Percentiles rank a stretch among this genome's conserved stretches.
These are phyloP conservation scores for Diabrotica virgifera DNA, from an alignment of 1,140 invertebrate species.

Conservation along the genomic window DNA sequence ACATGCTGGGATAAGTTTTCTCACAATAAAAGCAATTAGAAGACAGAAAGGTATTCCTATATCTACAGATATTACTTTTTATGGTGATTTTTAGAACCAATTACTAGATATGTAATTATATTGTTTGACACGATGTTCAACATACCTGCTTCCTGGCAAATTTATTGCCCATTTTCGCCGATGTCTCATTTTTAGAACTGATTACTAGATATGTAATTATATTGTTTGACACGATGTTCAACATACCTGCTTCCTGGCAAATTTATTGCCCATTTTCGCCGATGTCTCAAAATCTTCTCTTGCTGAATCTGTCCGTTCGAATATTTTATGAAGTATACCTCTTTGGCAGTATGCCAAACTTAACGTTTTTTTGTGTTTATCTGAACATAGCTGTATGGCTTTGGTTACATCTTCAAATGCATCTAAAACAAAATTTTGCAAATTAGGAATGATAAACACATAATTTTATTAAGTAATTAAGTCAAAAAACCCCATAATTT, in stretches of 20 bases:
- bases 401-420: slow-evolving; percentile 72
- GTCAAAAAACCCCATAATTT: no score
- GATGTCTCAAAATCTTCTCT: slow-evolving; percentile 70
- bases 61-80: no score
- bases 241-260: slow-evolving; percentile 72
- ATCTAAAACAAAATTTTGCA: slow-evolving; percentile 51
- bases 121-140: neutral
- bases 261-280: slow-evolving; percentile 70
- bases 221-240: no score
- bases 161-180: slow-evolving; percentile 69
- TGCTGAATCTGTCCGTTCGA: slow-evolving; percentile 61
- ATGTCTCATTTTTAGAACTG: slow-evolving; percentile 53
- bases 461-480: no score
- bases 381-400: slow-evolving; percentile 63
- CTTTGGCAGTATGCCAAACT: slow-evolving; percentile 79
- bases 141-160: slow-evolving; percentile 76
- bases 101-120: no score
- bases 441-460: neutral
- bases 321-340: slow-evolving; percentile 65
- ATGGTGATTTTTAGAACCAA: no score
- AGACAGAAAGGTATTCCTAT: no score
- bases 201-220: no score
- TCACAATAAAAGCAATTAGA: no score
- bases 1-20: no score
- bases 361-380: slow-evolving; percentile 60